These are phyloP conservation scores for Regulus satrapa DNA, from an alignment of 2,113 vertebrate species.

Conservation along the genomic window DNA sequence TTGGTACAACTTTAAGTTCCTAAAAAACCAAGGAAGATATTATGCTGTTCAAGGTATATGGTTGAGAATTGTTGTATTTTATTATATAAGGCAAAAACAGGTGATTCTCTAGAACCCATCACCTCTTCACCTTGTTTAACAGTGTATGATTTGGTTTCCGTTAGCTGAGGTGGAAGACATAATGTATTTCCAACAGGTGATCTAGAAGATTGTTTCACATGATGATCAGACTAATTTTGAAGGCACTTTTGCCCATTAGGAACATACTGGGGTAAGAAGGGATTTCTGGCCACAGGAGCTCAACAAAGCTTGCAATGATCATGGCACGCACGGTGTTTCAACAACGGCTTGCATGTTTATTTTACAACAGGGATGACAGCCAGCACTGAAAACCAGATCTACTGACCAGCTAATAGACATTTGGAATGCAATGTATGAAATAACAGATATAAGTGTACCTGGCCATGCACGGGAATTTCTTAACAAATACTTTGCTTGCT, in stretches of 20 bases:
- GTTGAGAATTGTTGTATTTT: not conserved
- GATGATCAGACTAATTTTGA: not conserved
- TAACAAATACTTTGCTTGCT: not conserved
- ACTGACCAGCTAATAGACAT: not conserved
- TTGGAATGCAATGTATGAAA: not conserved
- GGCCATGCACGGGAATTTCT: not conserved
- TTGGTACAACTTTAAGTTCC: not conserved
- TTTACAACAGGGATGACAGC: not conserved
- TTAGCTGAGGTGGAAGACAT: not conserved
- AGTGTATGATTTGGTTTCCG: not conserved
- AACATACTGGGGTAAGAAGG: not conserved
- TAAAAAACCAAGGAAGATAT: not conserved
- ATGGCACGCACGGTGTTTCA: not conserved
- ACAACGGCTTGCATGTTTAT: not conserved
- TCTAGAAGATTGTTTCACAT: not conserved
- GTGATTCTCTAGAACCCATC: not conserved
- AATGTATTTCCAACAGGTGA: not conserved
- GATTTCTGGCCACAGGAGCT: accelerated
- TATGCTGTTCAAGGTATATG: not conserved
- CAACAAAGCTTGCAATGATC: not conserved
- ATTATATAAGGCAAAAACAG: not conserved
- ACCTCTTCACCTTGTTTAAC: not conserved
- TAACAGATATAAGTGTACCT: not conserved
- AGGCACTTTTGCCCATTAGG: not conserved
- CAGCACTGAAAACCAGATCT: not conserved